These are phyloP conservation scores for Clepsis dumicolana DNA, from an alignment of 2,888 invertebrate genomes.

Conservation along the genomic window DNA sequence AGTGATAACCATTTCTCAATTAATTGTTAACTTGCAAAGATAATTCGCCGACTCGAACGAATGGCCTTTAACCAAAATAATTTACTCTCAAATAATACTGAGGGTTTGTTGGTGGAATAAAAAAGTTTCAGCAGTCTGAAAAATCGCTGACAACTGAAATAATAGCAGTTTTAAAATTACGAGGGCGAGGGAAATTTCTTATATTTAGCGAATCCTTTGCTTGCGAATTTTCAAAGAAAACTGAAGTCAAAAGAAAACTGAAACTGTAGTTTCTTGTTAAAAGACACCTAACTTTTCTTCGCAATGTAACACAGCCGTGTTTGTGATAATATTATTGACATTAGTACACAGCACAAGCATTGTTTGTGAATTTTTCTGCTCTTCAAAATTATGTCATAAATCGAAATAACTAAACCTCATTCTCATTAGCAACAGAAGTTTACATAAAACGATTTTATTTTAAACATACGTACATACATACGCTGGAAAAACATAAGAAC, in stretches of 20 bases:
- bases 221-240: not conserved
- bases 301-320: too few relatives aligned
- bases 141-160: conserved; percentile 5
- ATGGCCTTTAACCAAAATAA: not conserved
- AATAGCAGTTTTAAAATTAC: not conserved
- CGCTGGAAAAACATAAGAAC: not conserved
- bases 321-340: too few relatives aligned
- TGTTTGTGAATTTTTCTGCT: too few relatives aligned
- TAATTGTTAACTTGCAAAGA: not conserved
- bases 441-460: too few relatives aligned
- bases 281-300: too few relatives aligned
- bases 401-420: too few relatives aligned
- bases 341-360: too few relatives aligned
- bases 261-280: too few relatives aligned
- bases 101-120: not conserved
- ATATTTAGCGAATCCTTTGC: not conserved
- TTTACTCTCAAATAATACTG: conserved; percentile 10
- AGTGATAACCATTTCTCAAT: not conserved
- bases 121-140: conserved; percentile 2
- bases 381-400: too few relatives aligned
- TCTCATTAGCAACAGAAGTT: too few relatives aligned
- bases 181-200: not conserved
- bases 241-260: too few relatives aligned
- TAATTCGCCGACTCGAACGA: conserved; percentile 13
- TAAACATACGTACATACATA: too few relatives aligned